phyloP scores from a whole-genome alignment of 2,888 invertebrate species.

The Notodonta dromedarius region DNA sequence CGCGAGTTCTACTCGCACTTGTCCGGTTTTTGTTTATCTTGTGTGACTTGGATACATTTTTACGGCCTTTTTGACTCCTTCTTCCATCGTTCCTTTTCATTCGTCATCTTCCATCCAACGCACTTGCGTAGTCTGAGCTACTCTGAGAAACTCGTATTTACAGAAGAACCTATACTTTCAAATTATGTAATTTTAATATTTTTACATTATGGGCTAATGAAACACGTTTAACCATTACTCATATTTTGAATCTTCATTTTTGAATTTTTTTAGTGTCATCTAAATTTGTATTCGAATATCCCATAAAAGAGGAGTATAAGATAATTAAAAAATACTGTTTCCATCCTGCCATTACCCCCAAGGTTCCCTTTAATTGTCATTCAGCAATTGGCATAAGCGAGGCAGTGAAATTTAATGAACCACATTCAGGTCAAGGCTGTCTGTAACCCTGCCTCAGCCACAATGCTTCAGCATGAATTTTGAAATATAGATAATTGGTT shows the following conservation, averaged over 20 bases:
- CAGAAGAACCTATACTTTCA: no score
- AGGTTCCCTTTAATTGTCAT: constrained; percentile 70
- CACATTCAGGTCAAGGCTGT: constrained; percentile 72
- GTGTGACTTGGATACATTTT: no score
- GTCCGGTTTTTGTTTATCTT: no score
- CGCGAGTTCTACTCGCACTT: no score
- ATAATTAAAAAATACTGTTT: constrained; percentile 57
- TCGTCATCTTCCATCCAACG: no score
- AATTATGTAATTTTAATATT: no score
- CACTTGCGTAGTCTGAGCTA: no score
- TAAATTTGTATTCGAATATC: constrained; percentile 45
- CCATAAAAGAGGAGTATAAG: constrained; percentile 48
- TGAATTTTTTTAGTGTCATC: constrained; percentile 16
- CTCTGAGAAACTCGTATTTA: no score
- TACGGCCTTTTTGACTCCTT: no score
- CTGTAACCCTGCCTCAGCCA: constrained; percentile 39
- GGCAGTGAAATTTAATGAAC: constrained; percentile 72
- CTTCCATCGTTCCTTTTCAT: no score
- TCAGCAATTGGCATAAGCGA: constrained; percentile 68
- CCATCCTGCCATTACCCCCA: constrained; percentile 54
- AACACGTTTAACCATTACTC: no score
- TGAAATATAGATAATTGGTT: constrained; percentile 31
- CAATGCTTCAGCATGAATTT: constrained; percentile 34
- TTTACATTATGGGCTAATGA: no score
- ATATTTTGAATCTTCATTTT: not conserved